Percentiles rank a stretch among this genome's conserved stretches.
Conservation (phyloP, 2,113 vertebrate species). For the Lycaon pictus region DNA sequence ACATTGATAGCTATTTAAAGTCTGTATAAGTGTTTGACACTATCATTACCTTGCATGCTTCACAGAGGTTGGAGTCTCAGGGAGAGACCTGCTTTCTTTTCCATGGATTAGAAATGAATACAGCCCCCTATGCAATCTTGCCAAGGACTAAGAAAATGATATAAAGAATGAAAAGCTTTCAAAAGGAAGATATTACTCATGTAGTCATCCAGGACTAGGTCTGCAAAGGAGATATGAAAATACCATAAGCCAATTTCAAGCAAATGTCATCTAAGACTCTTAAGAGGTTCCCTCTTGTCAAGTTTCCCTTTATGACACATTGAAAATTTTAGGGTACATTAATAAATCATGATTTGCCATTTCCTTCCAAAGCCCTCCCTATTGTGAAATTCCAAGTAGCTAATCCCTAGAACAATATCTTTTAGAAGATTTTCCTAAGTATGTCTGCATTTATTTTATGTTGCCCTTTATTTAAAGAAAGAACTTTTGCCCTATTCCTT, state of each 20-base stretch:
- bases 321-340: conserved; percentile 53
- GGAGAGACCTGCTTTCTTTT: conserved; percentile 53
- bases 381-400: conserved; percentile 43
- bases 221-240: conserved; percentile 55
- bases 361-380: conserved; percentile 51
- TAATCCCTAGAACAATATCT: conserved; percentile 53
- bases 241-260: conserved; percentile 66
- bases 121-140: conserved; percentile 44
- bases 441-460: conserved; percentile 3
- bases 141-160: conserved; percentile 39
- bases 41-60: conserved; percentile 1
- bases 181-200: conserved; percentile 52
- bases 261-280: conserved; percentile 61
- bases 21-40: conserved; percentile 13
- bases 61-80: conserved; percentile 6
- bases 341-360: conserved; percentile 61
- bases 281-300: conserved; percentile 64
- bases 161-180: conserved; percentile 68
- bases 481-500: background rate
- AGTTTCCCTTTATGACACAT: conserved; percentile 44
- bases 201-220: conserved; percentile 31
- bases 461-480: conserved; percentile 42
- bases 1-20: conserved; percentile 50
- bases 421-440: background rate
- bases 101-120: conserved; percentile 63